Evolutionary conservation across 2,888 invertebrate species (phyloP).

Genomic region (Drosophila hawaiiensis): DNA sequence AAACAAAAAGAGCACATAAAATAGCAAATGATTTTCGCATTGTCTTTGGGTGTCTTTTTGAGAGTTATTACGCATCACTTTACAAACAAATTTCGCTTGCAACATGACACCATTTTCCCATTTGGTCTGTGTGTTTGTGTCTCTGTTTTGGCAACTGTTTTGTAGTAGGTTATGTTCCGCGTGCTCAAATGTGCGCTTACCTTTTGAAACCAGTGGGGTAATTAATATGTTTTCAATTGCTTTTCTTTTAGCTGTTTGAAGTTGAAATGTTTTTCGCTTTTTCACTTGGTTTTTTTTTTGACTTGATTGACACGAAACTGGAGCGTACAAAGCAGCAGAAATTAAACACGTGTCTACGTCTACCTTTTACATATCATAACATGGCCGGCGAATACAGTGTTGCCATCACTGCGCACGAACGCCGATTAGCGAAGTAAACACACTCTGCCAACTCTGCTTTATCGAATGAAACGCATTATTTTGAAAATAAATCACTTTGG

Average conservation of each 20-base stretch:
- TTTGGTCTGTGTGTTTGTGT: constrained; percentile 29
- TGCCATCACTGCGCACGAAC: constrained; percentile 57
- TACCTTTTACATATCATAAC: constrained; percentile 80
- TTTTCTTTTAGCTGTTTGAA: constrained; percentile 37
- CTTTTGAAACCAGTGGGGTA: constrained; percentile 63
- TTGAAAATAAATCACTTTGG: not conserved
- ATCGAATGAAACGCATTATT: constrained; percentile 5
- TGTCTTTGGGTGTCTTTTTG: not conserved
- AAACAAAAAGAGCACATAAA: not conserved
- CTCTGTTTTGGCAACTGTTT: constrained; percentile 74
- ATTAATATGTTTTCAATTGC: constrained; percentile 55
- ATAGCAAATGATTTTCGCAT: not conserved
- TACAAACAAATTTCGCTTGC: constrained; percentile 21
- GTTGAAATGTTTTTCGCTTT: constrained; percentile 43
- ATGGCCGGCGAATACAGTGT: constrained; percentile 79
- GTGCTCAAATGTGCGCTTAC: constrained; percentile 68
- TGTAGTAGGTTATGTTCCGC: constrained; percentile 79
- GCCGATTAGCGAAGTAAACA: constrained; percentile 40
- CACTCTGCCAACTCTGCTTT: constrained; percentile 1
- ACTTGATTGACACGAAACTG: constrained; percentile 41
- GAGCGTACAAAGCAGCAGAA: constrained; percentile 55
- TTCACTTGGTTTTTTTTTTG: constrained; percentile 34
- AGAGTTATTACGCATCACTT: constrained; percentile 36
- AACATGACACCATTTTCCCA: constrained; percentile 71
- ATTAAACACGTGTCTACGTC: constrained; percentile 85